These are phyloP conservation scores for Rhynchopsitta pachyrhyncha DNA, from an alignment of 2,113 vertebrate genomes.

Conservation along the genomic window DNA sequence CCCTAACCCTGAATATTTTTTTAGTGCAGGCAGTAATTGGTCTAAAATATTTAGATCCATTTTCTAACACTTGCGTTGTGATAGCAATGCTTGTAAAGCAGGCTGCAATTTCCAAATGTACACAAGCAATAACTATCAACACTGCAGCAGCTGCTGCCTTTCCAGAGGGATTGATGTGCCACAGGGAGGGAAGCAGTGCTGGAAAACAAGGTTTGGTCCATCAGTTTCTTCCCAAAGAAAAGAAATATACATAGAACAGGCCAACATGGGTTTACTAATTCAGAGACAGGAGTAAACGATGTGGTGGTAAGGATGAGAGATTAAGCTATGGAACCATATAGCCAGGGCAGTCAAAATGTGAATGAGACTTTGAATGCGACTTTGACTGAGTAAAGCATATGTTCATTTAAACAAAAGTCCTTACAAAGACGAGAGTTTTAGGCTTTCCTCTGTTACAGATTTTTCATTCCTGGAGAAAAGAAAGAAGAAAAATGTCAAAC, in stretches of 20 bases:
- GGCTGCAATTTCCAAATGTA: background rate
- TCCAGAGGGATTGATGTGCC: background rate
- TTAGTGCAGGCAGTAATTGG: background rate
- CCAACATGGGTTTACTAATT: fast-evolving
- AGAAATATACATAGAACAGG: background rate
- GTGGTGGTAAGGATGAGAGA: background rate
- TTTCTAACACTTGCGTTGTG: background rate
- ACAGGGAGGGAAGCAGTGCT: background rate
- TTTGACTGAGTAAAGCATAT: background rate
- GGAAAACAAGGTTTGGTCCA: background rate
- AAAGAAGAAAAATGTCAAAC: background rate
- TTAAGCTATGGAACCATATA: background rate
- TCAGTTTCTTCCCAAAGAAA: background rate
- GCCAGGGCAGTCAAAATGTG: background rate
- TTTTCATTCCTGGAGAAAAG: background rate
- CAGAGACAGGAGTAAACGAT: background rate
- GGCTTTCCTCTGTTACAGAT: background rate
- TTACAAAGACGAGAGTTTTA: background rate
- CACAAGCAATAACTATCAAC: background rate
- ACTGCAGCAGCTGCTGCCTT: background rate
- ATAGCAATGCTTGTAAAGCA: background rate
- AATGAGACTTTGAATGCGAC: background rate
- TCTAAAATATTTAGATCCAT: background rate
- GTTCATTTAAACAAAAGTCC: background rate
- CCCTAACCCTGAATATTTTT: background rate